Evolutionary conservation across 2,797 vertebrate genomes (phyloP), one percentile per base, ranked within the genome.

Genomic region (Pterois miles): DNA sequence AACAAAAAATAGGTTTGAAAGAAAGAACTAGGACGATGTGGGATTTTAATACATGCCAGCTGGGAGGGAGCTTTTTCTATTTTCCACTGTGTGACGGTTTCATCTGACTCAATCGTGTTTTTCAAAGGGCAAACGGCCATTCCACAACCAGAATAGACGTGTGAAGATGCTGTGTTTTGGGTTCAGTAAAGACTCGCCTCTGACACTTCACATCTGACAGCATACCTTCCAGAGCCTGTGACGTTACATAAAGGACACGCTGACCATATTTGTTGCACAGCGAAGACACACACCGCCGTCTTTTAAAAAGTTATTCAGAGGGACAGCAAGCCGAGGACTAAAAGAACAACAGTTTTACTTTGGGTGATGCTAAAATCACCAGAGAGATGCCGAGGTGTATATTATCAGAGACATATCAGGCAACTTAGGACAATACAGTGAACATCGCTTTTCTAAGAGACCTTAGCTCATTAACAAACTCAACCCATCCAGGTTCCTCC

Each of bases 41-140:
- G 88, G 78, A 84, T 89, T 88, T 83, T 73, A 74, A 85, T 46
- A 59, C 50, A 52, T 80, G 78, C 80, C 87, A 85, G 81, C 69
- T 80, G 70, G 38, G 43, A 80, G 54, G 23, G 48, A 77, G 54
- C 57, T 71, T 82, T 78, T 75, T 65, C 31, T 65, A 62, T 85
- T 88, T 88, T 86, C 81, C 87, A 80, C 72, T 57, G 56, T 48
- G 67, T 69, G 22, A 89, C 75, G 63, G 76, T 68, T 79, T 89
- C 53, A 65, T 85, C 81, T 77, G 75, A 77, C 73, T 83, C 68
- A 29, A 27, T 48, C 53, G 46, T 78, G 78, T 83, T 81, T 84
- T 85, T 68, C 22, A 84, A 84, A 80, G 66, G 74, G 74, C 77
- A 83, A 80, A 67, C 4, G 6, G 70, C 11, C 53, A 43, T 33